Conservation (phyloP, 2,888 invertebrate genomes). For the Icerya purchasi region DNA sequence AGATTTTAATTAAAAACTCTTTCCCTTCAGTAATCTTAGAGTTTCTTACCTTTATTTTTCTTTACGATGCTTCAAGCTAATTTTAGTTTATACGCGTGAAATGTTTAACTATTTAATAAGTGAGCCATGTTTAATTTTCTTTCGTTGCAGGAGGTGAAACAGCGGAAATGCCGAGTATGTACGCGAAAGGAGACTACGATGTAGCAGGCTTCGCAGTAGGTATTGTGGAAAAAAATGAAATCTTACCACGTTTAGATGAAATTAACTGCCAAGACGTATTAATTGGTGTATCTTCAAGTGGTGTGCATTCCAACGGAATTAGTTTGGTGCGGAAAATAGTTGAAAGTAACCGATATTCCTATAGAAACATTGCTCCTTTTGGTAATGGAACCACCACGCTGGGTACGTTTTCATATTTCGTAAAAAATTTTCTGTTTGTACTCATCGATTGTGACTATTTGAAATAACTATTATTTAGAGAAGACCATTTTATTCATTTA, state of each 20-base stretch:
- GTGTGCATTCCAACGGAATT: slow-evolving; percentile 88
- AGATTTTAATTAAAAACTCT: too few relatives aligned
- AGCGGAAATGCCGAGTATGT: slow-evolving; percentile 93
- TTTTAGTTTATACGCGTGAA: too few relatives aligned
- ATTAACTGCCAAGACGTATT: slow-evolving; percentile 57
- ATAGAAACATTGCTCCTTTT: slow-evolving; percentile 47
- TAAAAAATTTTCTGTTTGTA: too few relatives aligned
- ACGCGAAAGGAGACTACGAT: slow-evolving; percentile 70
- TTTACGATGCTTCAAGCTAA: too few relatives aligned
- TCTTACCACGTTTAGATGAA: slow-evolving; percentile 44
- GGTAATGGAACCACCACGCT: slow-evolving; percentile 33
- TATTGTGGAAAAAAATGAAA: slow-evolving; percentile 52
- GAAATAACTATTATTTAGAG: too few relatives aligned
- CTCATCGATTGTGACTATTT: too few relatives aligned
- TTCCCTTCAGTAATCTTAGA: too few relatives aligned
- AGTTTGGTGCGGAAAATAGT: slow-evolving; percentile 67
- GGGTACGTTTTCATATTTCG: too few relatives aligned
- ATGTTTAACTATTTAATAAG: neutral
- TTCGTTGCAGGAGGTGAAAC: slow-evolving; percentile 62
- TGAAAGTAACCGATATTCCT: slow-evolving; percentile 38
- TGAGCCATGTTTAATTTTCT: slow-evolving; percentile 6
- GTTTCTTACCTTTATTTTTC: too few relatives aligned
- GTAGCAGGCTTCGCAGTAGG: slow-evolving; percentile 91
- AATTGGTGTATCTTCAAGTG: slow-evolving; percentile 69
- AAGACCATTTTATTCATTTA: too few relatives aligned